Evolutionary conservation across 1,140 invertebrate species (phyloP).

Genomic region (Megalopta genalis): DNA sequence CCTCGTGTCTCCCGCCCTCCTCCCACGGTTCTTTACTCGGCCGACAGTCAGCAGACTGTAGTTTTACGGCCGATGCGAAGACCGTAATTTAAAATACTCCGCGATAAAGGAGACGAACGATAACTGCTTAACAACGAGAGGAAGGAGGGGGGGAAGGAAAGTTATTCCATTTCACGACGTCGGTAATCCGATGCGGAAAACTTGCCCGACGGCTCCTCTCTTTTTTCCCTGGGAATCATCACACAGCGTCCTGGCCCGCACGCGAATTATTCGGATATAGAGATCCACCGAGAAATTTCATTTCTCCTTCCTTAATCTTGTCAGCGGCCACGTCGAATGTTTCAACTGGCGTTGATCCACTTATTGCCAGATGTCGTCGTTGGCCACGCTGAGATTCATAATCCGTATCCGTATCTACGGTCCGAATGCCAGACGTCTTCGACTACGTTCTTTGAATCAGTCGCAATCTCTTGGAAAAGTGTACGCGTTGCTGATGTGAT

Average conservation of each 20-base stretch:
- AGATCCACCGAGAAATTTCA: neutral
- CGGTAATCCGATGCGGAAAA: slow-evolving; percentile 45
- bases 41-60: slow-evolving; percentile 31
- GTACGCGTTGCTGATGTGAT: no score
- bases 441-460: no score
- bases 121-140: slow-evolving; percentile 39
- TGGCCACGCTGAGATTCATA: no score
- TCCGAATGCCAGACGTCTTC: no score
- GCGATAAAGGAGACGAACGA: slow-evolving; percentile 48
- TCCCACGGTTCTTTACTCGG: neutral
- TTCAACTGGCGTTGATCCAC: no score
- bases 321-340: neutral
- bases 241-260: neutral
- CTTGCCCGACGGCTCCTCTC: slow-evolving; percentile 11
- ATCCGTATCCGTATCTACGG: no score
- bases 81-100: slow-evolving; percentile 47
- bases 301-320: neutral
- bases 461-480: no score
- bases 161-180: slow-evolving; percentile 44
- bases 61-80: slow-evolving; percentile 47
- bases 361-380: no score
- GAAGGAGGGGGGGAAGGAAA: slow-evolving; percentile 9
- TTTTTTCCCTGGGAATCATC: slow-evolving; percentile 4
- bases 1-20: neutral
- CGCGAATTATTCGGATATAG: slow-evolving; percentile 10